Conservation (phyloP, 1,140 invertebrate species). For the Monomorium pharaonis region DNA sequence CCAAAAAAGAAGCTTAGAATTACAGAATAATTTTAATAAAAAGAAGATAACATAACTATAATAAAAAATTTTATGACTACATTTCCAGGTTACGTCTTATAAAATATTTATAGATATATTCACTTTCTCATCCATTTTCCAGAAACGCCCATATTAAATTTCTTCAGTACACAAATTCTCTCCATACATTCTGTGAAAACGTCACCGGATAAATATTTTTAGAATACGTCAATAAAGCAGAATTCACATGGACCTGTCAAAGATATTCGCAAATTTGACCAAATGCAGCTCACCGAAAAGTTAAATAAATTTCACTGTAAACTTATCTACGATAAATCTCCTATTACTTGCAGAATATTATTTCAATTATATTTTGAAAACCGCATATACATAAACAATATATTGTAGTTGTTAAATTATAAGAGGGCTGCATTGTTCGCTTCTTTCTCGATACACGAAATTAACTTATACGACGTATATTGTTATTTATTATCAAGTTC, state of each 20-base stretch:
- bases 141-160: slow-evolving; percentile 52
- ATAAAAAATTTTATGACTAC: background rate
- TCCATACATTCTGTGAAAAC: background rate
- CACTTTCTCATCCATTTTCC: slow-evolving; percentile 42
- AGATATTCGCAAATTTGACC: background rate
- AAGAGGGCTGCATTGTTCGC: background rate
- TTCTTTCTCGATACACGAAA: background rate
- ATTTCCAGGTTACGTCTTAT: background rate
- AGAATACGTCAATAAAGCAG: slow-evolving; percentile 1
- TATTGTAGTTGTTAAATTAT: slow-evolving; percentile 26
- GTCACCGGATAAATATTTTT: background rate
- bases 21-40: background rate
- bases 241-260: background rate
- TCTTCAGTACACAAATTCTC: background rate
- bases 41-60: background rate
- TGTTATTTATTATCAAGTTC: slow-evolving; percentile 72
- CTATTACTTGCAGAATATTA: background rate
- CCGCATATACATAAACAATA: slow-evolving; percentile 16
- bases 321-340: background rate
- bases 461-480: slow-evolving; percentile 41
- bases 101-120: background rate
- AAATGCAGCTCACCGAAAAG: background rate
- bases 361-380: slow-evolving; percentile 22
- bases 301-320: background rate
- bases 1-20: background rate